Base-by-base conservation (phyloP, 2,113 vertebrate genomes). In the Charina bottae region DNA sequence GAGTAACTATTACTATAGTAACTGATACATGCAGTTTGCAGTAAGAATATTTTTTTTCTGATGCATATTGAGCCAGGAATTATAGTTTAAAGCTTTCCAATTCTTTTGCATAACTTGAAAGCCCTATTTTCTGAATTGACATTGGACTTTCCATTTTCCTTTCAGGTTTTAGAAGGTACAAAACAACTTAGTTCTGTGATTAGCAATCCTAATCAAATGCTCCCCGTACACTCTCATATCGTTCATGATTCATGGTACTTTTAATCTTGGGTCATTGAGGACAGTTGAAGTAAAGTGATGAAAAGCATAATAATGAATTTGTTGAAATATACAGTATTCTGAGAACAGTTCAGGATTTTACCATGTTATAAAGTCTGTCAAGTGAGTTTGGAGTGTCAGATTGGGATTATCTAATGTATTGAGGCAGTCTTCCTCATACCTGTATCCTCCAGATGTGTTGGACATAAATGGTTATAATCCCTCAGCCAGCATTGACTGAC, bases 281-380 rank as follows among this genome's bases (percentile, higher is more conserved):
- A 21, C 24, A 58, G 15, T 21, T 91, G 33, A 4, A 88, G 55
- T 49, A 59, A 49, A 88, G 17, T 60, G 68, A 83, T 83, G 42
- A 83, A 88, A 60, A 86, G 59, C 90, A 91, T 46, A 37, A 86
- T n/a, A 86, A 86, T 83, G 28, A 11, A 59, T 84, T 92, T 62
- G 56, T 33, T 54, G 33, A 87, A 85, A 28, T 23, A 55, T 64
- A n/a, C n/a, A n/a, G n/a, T n/a, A n/a, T 88, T 59, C 33, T 46
- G 33, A 58, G 21, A 24, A 58, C 59, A 53, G 26, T 49, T 46
- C 37, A 88, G 55, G 12, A 64, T 87, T 78, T 88, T 33, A 58
- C 62, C 64, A 78, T 15, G n/a, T 58, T 92, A 88, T 88, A 78
- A 58, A 88, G 17, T n/a, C 21, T 49, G 46, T 58, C 33, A 85